A percentile compares a stretch with the other conserved stretches of the same genome.
These are phyloP conservation scores for Oreohelix idahoensis DNA, from an alignment of 1,140 invertebrate species.

Conservation along the genomic window DNA sequence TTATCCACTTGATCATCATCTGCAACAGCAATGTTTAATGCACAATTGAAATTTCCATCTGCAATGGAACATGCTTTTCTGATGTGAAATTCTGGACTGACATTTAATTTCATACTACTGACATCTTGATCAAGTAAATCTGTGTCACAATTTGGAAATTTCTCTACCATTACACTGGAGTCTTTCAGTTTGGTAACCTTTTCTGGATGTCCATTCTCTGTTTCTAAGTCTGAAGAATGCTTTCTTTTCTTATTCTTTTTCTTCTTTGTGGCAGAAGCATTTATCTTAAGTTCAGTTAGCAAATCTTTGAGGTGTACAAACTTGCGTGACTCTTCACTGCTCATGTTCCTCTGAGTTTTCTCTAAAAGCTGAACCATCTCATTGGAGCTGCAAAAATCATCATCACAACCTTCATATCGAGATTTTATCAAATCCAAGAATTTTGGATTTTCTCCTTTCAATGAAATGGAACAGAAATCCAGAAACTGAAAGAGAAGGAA, in stretches of 20 bases:
- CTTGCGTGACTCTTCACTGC: conserved; percentile 49
- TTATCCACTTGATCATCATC: background rate
- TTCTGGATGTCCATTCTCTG: background rate
- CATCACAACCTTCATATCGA: conserved; percentile 52
- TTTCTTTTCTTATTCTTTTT: background rate
- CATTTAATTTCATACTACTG: background rate
- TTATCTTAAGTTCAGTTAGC: conserved; percentile 53
- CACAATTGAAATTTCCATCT: background rate
- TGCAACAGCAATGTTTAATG: background rate
- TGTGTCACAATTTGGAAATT: background rate
- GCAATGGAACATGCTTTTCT: background rate
- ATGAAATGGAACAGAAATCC: conserved; percentile 46
- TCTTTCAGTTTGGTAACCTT: background rate
- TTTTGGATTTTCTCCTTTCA: conserved; percentile 49
- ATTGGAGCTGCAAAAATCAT: conserved; percentile 45
- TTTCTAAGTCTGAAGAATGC: background rate
- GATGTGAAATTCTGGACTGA: background rate
- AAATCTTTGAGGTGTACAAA: conserved; percentile 62
- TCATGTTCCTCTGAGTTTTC: conserved; percentile 49
- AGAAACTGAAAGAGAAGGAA: conserved; percentile 57
- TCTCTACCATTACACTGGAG: background rate
- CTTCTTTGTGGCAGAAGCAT: background rate
- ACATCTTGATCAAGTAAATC: too few species aligned
- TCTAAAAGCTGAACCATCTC: conserved; percentile 51
- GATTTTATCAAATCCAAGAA: conserved; percentile 53